These are phyloP conservation scores for Theocolax elegans DNA, from an alignment of 1,140 invertebrate genomes.

Conservation along the genomic window DNA sequence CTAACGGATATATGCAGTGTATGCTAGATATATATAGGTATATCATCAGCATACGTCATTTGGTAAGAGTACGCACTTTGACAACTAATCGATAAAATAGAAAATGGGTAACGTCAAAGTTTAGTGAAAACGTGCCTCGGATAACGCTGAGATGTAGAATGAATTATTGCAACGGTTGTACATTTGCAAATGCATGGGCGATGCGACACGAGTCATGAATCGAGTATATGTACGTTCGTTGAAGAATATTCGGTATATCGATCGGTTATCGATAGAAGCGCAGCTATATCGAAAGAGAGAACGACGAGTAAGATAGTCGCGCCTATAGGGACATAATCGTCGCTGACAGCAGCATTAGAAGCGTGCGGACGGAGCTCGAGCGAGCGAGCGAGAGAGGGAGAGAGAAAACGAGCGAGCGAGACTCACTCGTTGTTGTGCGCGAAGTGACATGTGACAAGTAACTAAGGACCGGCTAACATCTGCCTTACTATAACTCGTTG, in stretches of 20 bases:
- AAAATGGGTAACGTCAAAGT: no score
- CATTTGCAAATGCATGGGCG: background rate
- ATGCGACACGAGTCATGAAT: conserved; percentile 14
- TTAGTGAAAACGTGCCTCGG: background rate
- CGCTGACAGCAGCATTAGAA: conserved; percentile 53
- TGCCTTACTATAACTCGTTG: conserved; percentile 45
- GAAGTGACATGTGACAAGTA: conserved; percentile 59
- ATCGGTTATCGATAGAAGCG: conserved; percentile 39
- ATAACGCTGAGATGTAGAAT: conserved; percentile 26
- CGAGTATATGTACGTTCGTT: conserved; percentile 22
- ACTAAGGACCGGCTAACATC: conserved; percentile 59
- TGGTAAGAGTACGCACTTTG: no score
- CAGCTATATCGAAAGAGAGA: background rate
- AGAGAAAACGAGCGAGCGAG: conserved; percentile 40
- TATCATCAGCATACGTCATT: no score
- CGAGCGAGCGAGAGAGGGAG: conserved; percentile 14
- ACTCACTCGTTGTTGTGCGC: conserved; percentile 39
- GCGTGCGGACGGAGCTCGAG: conserved; percentile 41
- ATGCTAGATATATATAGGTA: no score
- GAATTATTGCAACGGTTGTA: conserved; percentile 7
- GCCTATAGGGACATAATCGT: conserved; percentile 39
- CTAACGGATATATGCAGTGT: no score
- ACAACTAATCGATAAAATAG: no score
- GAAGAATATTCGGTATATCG: conserved; percentile 35
- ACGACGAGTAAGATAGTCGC: conserved; percentile 19